A percentile compares a stretch with the other conserved stretches of the same genome.
Evolutionary conservation across 2,888 invertebrate species (phyloP).

Genomic region (Muscina levida): DNA sequence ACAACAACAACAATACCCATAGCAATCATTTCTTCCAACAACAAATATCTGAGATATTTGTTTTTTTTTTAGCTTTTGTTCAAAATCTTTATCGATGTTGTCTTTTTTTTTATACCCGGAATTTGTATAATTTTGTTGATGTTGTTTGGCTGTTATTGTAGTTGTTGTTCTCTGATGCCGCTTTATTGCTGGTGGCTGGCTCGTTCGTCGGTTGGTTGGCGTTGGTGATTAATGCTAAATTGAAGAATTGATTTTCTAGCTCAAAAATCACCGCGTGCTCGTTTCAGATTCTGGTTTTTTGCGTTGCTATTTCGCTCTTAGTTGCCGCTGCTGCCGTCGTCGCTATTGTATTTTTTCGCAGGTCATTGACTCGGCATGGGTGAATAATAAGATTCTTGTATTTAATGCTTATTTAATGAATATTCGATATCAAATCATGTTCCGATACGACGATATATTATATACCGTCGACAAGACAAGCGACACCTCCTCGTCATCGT

Average conservation of each 20-base stretch:
- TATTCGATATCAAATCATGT: conserved; percentile 74
- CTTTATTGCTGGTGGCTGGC: background rate
- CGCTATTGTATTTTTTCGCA: conserved; percentile 58
- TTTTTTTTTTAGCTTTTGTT: background rate
- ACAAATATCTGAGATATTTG: background rate
- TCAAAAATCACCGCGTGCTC: conserved; percentile 57
- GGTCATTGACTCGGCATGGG: conserved; percentile 73
- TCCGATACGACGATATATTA: conserved; percentile 31
- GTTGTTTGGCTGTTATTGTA: conserved; percentile 22
- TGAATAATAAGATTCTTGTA: conserved; percentile 60
- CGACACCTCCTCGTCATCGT: conserved; percentile 21
- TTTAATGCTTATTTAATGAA: conserved; percentile 77
- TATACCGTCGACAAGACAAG: conserved; percentile 42
- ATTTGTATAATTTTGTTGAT: conserved; percentile 46
- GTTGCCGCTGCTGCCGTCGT: conserved; percentile 41
- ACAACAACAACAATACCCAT: background rate
- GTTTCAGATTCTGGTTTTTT: conserved; percentile 53
- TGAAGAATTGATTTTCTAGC: conserved; percentile 61
- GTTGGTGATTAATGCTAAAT: conserved; percentile 20
- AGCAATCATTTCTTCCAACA: background rate
- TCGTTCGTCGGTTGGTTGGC: background rate
- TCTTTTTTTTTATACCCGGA: conserved; percentile 49
- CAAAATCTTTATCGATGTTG: conserved; percentile 20
- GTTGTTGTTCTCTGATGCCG: conserved; percentile 34
- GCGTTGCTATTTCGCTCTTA: background rate